Evolutionary conservation across 2,888 invertebrate species (phyloP).

Genomic region (Trichacis sp.): DNA sequence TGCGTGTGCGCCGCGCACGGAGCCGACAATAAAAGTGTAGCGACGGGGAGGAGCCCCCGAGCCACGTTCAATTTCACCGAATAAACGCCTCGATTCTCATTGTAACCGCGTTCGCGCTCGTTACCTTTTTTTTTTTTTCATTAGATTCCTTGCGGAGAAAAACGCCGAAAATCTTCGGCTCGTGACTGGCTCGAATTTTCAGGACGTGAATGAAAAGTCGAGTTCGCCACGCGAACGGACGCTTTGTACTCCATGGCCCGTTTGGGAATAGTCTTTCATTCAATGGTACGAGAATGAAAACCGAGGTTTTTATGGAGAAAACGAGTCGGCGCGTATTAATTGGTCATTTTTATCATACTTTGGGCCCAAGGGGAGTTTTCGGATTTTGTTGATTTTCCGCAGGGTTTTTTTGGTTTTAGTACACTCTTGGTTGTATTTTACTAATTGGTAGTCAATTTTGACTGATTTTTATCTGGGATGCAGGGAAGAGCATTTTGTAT

Average conservation of each 20-base stretch:
- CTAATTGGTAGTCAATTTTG: too few species aligned
- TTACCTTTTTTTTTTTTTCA: constrained; percentile 6
- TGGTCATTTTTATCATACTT: neutral
- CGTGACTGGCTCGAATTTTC: constrained; percentile 17
- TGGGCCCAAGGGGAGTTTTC: too few species aligned
- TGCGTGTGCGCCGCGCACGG: constrained; percentile 42
- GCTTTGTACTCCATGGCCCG: constrained; percentile 33
- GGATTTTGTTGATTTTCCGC: neutral
- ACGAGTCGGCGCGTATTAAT: neutral
- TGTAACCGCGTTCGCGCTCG: constrained; percentile 31
- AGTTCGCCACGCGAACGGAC: constrained; percentile 32
- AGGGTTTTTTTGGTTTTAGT: too few species aligned
- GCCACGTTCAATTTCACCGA: constrained; percentile 48
- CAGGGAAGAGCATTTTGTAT: too few species aligned
- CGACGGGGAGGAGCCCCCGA: constrained; percentile 40
- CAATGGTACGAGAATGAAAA: constrained; percentile 20
- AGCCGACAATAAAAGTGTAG: constrained; percentile 46
- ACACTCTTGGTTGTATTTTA: too few species aligned
- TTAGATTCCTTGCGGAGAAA: too few species aligned
- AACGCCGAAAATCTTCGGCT: constrained; percentile 2
- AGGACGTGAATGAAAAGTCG: constrained; percentile 28
- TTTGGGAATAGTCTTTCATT: constrained; percentile 35
- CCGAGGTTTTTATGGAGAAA: constrained; percentile 16
- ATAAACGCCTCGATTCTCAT: constrained; percentile 49
- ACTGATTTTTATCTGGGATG: too few species aligned